phyloP scores from a whole-genome alignment of 2,113 vertebrate genomes.

The Aphyosemion australe region DNA sequence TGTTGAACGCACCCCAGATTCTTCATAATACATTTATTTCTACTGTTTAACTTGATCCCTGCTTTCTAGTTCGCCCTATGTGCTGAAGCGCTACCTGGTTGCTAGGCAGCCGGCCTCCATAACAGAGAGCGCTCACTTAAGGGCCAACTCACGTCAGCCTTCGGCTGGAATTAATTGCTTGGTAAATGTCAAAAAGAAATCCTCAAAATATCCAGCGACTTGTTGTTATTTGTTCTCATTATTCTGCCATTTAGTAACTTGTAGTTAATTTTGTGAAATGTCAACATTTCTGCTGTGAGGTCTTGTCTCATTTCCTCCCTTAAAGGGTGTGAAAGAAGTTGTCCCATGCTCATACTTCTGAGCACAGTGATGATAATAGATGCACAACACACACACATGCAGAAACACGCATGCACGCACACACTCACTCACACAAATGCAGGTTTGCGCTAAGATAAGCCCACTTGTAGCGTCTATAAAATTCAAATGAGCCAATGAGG shows the following conservation, averaged over 20 bases:
- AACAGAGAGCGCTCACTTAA: slow-evolving; percentile 34
- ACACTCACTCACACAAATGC: slow-evolving; percentile 7
- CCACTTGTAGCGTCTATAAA: slow-evolving; percentile 15
- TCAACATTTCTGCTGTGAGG: slow-evolving; percentile 1
- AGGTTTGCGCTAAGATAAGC: slow-evolving; percentile 1
- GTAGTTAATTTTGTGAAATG: neutral
- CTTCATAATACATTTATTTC: slow-evolving; percentile 10
- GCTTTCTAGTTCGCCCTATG: slow-evolving; percentile 18
- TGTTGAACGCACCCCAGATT: neutral
- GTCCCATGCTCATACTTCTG: neutral
- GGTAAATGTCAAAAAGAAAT: slow-evolving; percentile 50
- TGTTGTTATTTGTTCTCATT: slow-evolving; percentile 2
- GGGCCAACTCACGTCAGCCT: slow-evolving; percentile 38
- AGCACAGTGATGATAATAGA: slow-evolving; percentile 2
- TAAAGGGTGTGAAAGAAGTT: slow-evolving; percentile 1
- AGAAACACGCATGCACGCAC: neutral
- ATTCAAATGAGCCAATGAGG: slow-evolving; percentile 18
- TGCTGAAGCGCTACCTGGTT: slow-evolving; percentile 61
- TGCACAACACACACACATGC: neutral
- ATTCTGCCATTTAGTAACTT: slow-evolving; percentile 1
- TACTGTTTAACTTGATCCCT: slow-evolving; percentile 16
- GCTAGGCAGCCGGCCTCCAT: slow-evolving; percentile 60
- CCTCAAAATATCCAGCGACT: slow-evolving; percentile 17
- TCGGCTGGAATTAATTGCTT: slow-evolving; percentile 33
- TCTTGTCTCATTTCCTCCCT: neutral